Conservation (phyloP, 30 jellyfish, hydroid and myxozoan species). For the Rhopilema esculentum region DNA sequence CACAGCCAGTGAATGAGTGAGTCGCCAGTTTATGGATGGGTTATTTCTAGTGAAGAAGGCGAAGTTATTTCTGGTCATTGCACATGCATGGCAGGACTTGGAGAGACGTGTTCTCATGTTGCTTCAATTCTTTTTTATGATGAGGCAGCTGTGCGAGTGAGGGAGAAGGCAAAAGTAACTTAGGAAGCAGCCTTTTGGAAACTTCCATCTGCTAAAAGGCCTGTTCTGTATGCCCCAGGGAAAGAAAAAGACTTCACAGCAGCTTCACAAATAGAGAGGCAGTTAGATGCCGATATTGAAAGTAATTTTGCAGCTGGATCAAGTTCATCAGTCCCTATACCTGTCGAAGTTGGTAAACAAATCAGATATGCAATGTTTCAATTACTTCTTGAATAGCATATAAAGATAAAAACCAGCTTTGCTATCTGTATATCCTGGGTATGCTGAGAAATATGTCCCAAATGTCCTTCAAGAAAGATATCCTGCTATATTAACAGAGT, state of each 20-base stretch:
- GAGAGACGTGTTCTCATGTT: not conserved
- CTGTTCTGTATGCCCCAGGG: not conserved
- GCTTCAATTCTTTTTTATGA: not conserved
- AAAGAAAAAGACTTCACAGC: not conserved
- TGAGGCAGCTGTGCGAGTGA: not conserved
- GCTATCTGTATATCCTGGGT: not conserved
- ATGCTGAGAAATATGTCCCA: not conserved
- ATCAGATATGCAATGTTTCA: not conserved
- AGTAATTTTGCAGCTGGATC: not conserved
- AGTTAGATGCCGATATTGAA: not conserved
- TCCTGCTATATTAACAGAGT: not conserved
- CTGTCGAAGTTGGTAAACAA: not conserved
- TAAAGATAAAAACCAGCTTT: not conserved
- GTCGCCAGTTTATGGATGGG: not conserved
- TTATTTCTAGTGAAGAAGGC: not conserved
- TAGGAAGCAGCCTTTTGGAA: not conserved
- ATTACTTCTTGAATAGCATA: not conserved
- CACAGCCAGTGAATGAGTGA: not conserved
- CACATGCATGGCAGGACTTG: not conserved
- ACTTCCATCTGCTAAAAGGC: not conserved
- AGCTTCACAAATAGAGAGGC: not conserved
- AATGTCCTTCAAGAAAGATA: not conserved
- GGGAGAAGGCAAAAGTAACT: not conserved
- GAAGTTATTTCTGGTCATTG: not conserved
- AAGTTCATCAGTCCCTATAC: not conserved